Base-by-base conservation (phyloP, 2,113 vertebrate species). In the Neomonachus schauinslandi region DNA sequence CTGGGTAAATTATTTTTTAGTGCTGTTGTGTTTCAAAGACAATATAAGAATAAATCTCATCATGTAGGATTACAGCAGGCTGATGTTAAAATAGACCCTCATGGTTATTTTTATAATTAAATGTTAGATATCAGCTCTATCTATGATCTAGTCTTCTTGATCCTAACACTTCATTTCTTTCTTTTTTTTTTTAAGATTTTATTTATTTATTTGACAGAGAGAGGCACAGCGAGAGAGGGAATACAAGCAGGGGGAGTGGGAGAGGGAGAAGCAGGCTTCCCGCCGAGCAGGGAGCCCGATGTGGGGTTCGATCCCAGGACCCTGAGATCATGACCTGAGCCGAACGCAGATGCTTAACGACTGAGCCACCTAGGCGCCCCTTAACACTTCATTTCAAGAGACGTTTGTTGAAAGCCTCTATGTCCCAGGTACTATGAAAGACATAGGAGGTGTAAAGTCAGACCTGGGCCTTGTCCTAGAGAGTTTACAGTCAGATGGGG, bases 351-450 rank as follows among this genome's bases (percentile, higher is more conserved):
- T 42, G 39, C 39, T 42, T 42, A 42, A 42, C 39, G 39, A 42
- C 39, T 42, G 39, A 42, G 5, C 39, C 39, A 42, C 39, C 39
- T 5, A 42, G 39, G 39, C 39, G 39, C 39, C 39, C 39, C 39
- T 42, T 65, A 89, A 89, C 11, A 93, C 14, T 95, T 94, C 15
- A 81, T 63, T 65, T 84, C 33, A 87, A 97, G 7, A 69, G 83
- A 89, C 7, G 11, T 82, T 76, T 92, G 15, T 28, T 72, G 74
- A 81, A 94, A 86, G n/a, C 12, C 22, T 72, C 42, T 61, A 65
- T 76, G 24, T 33, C 5, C 36, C 65, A 93, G 39, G 71, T 72
- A 71, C 31, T 49, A 55, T 33, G 33, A 79, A 2, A 92, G 12
- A 79, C 80, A 89, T 4, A 89, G 9, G 26, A 89, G 16, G 51